Evolutionary conservation across 2,888 invertebrate species (phyloP).

Genomic region (Drosophila kambysellisi): DNA sequence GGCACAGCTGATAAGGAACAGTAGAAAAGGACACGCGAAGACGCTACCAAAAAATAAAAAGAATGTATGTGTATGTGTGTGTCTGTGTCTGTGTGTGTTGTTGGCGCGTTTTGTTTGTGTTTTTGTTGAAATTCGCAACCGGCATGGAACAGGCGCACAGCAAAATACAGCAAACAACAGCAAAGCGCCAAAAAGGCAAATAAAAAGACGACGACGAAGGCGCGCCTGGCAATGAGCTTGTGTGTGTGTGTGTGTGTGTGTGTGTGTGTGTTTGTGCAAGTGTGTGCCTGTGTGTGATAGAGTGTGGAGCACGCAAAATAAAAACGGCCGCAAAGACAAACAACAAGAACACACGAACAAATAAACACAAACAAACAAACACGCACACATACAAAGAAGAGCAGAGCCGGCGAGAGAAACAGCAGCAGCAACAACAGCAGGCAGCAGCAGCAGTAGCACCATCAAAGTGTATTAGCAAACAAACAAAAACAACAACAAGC

Average conservation of each 20-base stretch:
- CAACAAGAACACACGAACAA: constrained; percentile 60
- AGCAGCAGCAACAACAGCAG: constrained; percentile 31
- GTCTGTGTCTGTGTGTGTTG: constrained; percentile 1
- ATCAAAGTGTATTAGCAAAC: constrained; percentile 66
- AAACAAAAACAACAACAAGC: constrained; percentile 52
- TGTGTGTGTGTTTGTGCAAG: constrained; percentile 23
- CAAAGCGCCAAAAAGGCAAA: constrained; percentile 43
- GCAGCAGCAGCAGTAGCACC: constrained; percentile 27
- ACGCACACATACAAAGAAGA: constrained; percentile 21
- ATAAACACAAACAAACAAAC: constrained; percentile 43
- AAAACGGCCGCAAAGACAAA: constrained; percentile 75
- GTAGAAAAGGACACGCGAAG: constrained; percentile 26
- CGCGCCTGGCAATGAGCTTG: constrained; percentile 36
- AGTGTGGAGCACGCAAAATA: constrained; percentile 59
- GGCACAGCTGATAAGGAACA: constrained; percentile 53
- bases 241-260: constrained; percentile 19
- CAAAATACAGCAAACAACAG: constrained; percentile 44
- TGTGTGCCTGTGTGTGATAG: constrained; percentile 20
- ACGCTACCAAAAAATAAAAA: constrained; percentile 1
- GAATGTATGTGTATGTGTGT: neutral
- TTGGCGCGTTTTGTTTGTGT: constrained; percentile 70
- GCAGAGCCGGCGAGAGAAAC: constrained; percentile 40
- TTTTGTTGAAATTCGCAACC: constrained; percentile 80
- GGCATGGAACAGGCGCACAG: constrained; percentile 76
- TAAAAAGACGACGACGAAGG: constrained; percentile 40